phyloP scores from a whole-genome alignment of 2,888 invertebrate species.

The Erebia ligea region DNA sequence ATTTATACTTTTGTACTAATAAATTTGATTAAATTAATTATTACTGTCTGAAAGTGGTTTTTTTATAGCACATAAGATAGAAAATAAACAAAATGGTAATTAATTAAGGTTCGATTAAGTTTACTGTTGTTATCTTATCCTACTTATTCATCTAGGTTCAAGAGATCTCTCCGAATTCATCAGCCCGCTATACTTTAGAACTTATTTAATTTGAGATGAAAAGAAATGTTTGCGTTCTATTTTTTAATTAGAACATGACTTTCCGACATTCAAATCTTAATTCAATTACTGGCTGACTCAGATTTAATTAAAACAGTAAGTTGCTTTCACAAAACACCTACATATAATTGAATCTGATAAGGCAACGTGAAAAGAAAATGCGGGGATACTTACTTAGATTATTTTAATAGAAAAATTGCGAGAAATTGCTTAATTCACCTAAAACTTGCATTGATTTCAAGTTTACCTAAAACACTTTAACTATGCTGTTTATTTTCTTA shows the following conservation, averaged over 20 bases:
- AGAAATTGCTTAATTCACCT: too few relatives aligned
- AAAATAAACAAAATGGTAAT: neutral
- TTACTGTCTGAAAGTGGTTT: neutral
- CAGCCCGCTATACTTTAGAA: too few relatives aligned
- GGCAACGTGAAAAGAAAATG: neutral
- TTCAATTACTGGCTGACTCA: slow-evolving; percentile 6
- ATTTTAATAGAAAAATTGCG: too few relatives aligned
- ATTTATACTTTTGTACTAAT: slow-evolving; percentile 32
- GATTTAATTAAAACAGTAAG: slow-evolving; percentile 10
- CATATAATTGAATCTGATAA: neutral
- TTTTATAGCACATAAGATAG: neutral
- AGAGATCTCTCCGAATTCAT: neutral
- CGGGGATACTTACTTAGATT: neutral
- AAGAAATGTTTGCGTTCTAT: neutral
- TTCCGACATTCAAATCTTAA: slow-evolving; percentile 9
- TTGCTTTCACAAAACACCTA: neutral
- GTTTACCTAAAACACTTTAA: too few relatives aligned
- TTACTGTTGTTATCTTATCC: neutral
- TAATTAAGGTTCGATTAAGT: neutral
- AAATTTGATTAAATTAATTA: slow-evolving; percentile 6
- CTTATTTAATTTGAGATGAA: neutral
- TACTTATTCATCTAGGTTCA: neutral
- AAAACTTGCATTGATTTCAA: too few relatives aligned
- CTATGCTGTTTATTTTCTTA: too few relatives aligned
- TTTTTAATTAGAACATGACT: slow-evolving; percentile 3